Evolutionary conservation across 2,113 vertebrate genomes (phyloP).

Genomic region (Notechis scutatus): DNA sequence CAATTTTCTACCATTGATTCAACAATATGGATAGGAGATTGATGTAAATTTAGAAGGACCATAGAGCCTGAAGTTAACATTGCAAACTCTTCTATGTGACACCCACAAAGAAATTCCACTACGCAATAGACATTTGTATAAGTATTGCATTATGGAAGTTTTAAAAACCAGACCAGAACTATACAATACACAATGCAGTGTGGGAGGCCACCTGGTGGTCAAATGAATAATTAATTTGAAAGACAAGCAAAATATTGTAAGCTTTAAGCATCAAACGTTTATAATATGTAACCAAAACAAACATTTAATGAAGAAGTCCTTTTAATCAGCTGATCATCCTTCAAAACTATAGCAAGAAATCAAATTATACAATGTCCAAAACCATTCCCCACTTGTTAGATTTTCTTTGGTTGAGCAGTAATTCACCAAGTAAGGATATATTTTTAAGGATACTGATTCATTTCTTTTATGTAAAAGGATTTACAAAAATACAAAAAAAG

Average conservation of each 20-base stretch:
- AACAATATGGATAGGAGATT: slow-evolving; percentile 29
- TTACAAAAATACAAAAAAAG: background rate
- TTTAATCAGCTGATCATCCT: background rate
- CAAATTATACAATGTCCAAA: background rate
- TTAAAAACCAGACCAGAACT: background rate
- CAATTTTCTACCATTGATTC: slow-evolving; percentile 40
- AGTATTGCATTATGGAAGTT: slow-evolving; percentile 23
- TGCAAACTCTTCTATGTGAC: background rate
- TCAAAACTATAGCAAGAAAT: background rate
- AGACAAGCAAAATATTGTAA: background rate
- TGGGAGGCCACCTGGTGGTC: slow-evolving; percentile 74
- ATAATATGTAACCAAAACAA: background rate
- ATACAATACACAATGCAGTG: slow-evolving; percentile 53
- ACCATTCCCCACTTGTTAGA: background rate
- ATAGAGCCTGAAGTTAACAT: slow-evolving; percentile 15
- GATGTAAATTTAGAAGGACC: slow-evolving; percentile 14
- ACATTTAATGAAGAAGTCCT: background rate
- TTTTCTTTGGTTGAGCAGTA: background rate
- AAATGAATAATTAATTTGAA: slow-evolving; percentile 58
- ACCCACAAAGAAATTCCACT: background rate
- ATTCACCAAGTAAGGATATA: background rate
- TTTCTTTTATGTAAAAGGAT: background rate
- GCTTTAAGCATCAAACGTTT: background rate
- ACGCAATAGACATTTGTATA: slow-evolving; percentile 25
- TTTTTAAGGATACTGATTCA: background rate